phyloP scores from a whole-genome alignment of 2,888 invertebrate species.

The Nebria brevicollis region DNA sequence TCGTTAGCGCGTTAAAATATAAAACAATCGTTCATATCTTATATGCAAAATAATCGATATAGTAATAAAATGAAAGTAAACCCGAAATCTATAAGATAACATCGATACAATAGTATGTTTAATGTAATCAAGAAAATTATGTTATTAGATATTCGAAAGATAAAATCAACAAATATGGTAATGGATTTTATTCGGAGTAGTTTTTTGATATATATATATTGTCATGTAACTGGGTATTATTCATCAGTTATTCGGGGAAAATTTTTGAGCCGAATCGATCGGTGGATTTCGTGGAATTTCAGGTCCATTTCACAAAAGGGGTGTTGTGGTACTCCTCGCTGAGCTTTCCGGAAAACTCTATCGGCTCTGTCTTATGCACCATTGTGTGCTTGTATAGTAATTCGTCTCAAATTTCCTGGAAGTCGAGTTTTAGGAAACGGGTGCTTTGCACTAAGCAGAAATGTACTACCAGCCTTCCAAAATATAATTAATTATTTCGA shows the following conservation, averaged over 20 bases:
- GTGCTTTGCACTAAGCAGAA: not conserved
- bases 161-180: no score
- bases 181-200: no score
- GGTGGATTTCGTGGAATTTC: conserved; percentile 15
- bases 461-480: not conserved
- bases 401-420: not conserved
- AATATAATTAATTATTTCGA: not conserved
- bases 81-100: no score
- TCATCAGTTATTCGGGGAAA: conserved; percentile 3
- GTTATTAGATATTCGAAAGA: no score
- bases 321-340: not conserved
- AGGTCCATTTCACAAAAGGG: not conserved
- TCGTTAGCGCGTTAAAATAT: not conserved
- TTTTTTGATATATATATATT: not conserved
- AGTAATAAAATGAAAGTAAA: no score
- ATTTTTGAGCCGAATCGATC: conserved; percentile 12
- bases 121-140: no score
- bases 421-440: not conserved
- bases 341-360: conserved; percentile 10
- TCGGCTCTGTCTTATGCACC: not conserved
- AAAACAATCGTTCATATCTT: not conserved
- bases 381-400: not conserved
- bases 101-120: no score
- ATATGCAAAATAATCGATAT: not conserved
- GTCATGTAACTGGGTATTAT: not conserved